Evolutionary conservation across 2,888 invertebrate species (phyloP), one percentile per base, ranked within the genome.

Genomic region (Drosophila merina): DNA sequence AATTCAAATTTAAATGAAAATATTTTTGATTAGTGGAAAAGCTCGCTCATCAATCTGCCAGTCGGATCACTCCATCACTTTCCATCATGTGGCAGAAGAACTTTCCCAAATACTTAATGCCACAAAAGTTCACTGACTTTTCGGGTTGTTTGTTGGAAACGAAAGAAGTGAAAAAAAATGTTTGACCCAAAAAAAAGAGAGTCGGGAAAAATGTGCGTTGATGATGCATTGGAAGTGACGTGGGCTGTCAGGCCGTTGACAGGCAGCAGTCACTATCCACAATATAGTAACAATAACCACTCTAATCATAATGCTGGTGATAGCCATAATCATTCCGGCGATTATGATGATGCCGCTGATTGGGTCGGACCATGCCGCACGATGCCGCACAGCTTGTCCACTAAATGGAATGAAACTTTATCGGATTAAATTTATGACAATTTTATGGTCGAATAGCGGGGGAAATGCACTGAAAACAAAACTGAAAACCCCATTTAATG

Each of bases 361-460:
- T 69, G 64, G 49, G 50, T 68, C 72, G 58, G 52, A 51, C 54
- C 54, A 45, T 42, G 58, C 30, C 28, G 54, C 58, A 48, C 12
- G 14, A 45, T 42, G 58, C 30, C 28, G 54, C 58, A 48, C 12
- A n/a, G 48, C 26, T 8, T 25, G 31, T 12, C 30, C 33, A 45
- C 64, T 66, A 67, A 80, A 86, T 74, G 54, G 75, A 82, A 85
- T 67, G 74, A 60, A 74, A 78, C 80, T 67, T 76, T 81, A 82
- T 85, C 85, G 67, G 76, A 76, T 87, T 85, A 73, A 87, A 78
- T 87, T 81, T 72, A 86, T 81, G 83, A 82, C 79, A 82, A 77
- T 77, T 84, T 75, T 71, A 64, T 62, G 63, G 45, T 47, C 49
- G 51, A 60, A 49, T 48, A n/a, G 28, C 10, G 25, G 40, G 63